phyloP scores from a whole-genome alignment of 2,888 invertebrate species.

The Bombyx huttoni region DNA sequence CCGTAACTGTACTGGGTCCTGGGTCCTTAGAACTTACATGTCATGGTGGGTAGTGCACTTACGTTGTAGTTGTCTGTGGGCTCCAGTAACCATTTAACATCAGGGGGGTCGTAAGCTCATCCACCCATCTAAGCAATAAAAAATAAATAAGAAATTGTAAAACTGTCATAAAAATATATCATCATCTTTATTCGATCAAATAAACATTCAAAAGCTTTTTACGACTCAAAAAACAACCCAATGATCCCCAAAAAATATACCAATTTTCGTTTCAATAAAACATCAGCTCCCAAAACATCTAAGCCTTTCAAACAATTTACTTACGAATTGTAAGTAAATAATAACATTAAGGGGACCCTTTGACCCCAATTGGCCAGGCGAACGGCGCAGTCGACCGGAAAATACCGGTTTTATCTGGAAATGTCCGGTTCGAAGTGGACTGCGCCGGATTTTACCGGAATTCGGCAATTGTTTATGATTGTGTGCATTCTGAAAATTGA shows the following conservation, averaged over 20 bases:
- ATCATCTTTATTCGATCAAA: too few species aligned
- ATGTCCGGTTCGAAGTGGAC: slow-evolving; percentile 16
- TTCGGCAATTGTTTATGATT: not conserved
- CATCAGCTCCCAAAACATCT: not conserved
- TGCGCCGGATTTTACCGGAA: not conserved
- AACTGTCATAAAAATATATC: too few species aligned
- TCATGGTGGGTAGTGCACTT: too few species aligned
- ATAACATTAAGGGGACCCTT: slow-evolving; percentile 20
- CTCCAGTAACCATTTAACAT: too few species aligned
- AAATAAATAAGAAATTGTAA: too few species aligned
- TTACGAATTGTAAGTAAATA: slow-evolving; percentile 19
- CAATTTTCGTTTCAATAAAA: not conserved
- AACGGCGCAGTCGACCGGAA: slow-evolving; percentile 19
- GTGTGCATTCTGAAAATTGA: not conserved
- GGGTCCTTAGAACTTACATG: too few species aligned
- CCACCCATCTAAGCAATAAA: too few species aligned
- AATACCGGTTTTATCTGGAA: slow-evolving; percentile 32
- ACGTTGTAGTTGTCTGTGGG: too few species aligned
- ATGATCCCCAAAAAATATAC: not conserved
- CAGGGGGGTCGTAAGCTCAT: too few species aligned
- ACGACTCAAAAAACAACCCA: not conserved
- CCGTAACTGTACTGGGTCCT: too few species aligned
- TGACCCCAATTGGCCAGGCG: slow-evolving; percentile 14
- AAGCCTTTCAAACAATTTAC: not conserved
- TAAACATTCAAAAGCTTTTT: too few species aligned